Evolutionary conservation across 2,797 vertebrate species (phyloP), one percentile per base, ranked within the genome.

Genomic region (Megaceryle alcyon): DNA sequence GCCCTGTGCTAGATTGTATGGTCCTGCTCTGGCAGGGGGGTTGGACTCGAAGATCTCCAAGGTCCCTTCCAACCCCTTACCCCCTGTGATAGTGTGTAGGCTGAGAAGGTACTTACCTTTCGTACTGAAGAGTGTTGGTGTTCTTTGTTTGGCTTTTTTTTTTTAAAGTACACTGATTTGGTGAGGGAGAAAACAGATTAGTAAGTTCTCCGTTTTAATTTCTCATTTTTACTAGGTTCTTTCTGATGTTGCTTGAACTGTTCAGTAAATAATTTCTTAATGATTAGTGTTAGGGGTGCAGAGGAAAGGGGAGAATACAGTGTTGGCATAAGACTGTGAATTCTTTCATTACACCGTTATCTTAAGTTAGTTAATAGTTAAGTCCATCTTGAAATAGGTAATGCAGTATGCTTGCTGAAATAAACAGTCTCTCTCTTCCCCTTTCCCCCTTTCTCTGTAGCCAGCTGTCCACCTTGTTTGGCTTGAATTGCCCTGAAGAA

Each of bases 181-280:
- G 17, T 4, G 44, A 20, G 18, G 37, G 15, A 66, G n/a, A 66
- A 43, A 46, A 26, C 11, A 56, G 12, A 39, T 35, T 20, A 43
- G 2, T 37, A 61, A 31, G 3, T 39, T 59, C 46, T 90, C 28
- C 92, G 79, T 92, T 94, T 92, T 87, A 31, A 86, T 90, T 93
- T 83, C 90, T 82, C 14, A 25, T 61, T 78, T 93, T 90, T 13
- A 39, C 37, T 90, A 92, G 54, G 69, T 97, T 63, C 92, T 97
- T 96, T 95, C 66, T 97, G 84, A 95, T 94, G 70, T 94, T 97
- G 79, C 75, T 95, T 97, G 90, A 92, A 70, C 57, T 88, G 68
- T 94, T 96, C 84, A 93, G 71, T 94, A 87, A 80, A 90, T 83
- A 90, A 89, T 96, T 89, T 94, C 57, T 83, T 70, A 83, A 78